phyloP scores from a whole-genome alignment of 2,888 invertebrate genomes.

The Dasysyrphus tricinctus region DNA sequence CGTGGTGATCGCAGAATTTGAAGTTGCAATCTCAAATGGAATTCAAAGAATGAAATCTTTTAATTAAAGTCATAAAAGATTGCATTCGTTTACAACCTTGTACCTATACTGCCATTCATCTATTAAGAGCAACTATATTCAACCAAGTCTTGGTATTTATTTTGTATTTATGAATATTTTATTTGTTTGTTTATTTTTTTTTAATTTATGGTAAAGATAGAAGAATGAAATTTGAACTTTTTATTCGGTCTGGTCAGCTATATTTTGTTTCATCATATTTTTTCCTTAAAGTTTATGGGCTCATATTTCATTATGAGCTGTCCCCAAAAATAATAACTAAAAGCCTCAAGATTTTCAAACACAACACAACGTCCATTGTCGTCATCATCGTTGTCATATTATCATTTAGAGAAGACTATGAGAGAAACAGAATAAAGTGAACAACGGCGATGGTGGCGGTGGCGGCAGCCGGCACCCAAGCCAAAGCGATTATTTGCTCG shows the following conservation, averaged over 20 bases:
- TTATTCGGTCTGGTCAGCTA: slow-evolving; percentile 54
- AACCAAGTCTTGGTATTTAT: neutral
- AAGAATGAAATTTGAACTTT: slow-evolving; percentile 65
- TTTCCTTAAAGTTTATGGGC: slow-evolving; percentile 60
- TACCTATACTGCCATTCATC: neutral
- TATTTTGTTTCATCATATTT: slow-evolving; percentile 61
- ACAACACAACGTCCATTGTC: slow-evolving; percentile 20
- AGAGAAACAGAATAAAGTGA: slow-evolving; percentile 1
- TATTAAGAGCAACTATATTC: neutral
- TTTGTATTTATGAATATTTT: neutral
- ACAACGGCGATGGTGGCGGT: neutral
- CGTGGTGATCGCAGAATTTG: too few relatives aligned
- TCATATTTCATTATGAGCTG: slow-evolving; percentile 71
- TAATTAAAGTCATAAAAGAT: too few relatives aligned
- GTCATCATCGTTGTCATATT: neutral
- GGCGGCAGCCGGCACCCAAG: slow-evolving; percentile 51
- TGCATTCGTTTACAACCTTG: too few relatives aligned
- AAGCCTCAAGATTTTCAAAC: slow-evolving; percentile 44
- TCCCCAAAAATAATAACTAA: slow-evolving; percentile 56
- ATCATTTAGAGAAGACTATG: slow-evolving; percentile 6
- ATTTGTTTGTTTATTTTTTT: neutral
- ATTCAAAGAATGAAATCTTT: too few relatives aligned
- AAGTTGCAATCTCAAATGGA: too few relatives aligned
- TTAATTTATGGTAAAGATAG: neutral
- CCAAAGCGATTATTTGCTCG: slow-evolving; percentile 74